These are phyloP conservation scores for Mirza zaza DNA, from an alignment of 2,113 vertebrate species.

Conservation along the genomic window DNA sequence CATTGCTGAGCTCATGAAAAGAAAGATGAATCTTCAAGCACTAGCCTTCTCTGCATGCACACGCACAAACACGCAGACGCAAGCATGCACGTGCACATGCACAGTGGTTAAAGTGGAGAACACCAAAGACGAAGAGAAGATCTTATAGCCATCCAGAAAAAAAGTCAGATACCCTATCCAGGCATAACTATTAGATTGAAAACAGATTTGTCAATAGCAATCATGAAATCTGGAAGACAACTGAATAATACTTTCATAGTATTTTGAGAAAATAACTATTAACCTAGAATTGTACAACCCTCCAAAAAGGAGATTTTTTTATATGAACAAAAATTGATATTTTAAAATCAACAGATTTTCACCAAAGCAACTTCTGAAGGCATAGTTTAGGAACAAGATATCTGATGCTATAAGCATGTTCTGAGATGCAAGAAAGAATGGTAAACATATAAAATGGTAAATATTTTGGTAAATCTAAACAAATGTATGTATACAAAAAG, in stretches of 20 bases:
- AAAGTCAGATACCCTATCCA: not conserved
- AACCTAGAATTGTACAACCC: not conserved
- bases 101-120: not conserved
- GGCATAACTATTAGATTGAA: too few relatives aligned
- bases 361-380: not conserved
- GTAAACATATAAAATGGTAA: not conserved
- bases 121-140: not conserved
- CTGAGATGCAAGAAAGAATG: not conserved
- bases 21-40: not conserved
- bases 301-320: not conserved
- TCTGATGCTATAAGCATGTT: too few relatives aligned
- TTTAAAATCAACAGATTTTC: not conserved
- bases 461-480: not conserved
- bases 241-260: not conserved
- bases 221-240: not conserved
- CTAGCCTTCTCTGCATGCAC: not conserved
- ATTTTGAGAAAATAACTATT: not conserved
- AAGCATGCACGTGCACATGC: too few relatives aligned
- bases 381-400: not conserved
- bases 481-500: not conserved
- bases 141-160: not conserved
- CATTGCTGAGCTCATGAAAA: not conserved
- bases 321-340: not conserved
- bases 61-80: rapidly evolving
- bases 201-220: not conserved